phyloP scores from a whole-genome alignment of 2,113 vertebrate species.

The Actenoides hombroni region DNA sequence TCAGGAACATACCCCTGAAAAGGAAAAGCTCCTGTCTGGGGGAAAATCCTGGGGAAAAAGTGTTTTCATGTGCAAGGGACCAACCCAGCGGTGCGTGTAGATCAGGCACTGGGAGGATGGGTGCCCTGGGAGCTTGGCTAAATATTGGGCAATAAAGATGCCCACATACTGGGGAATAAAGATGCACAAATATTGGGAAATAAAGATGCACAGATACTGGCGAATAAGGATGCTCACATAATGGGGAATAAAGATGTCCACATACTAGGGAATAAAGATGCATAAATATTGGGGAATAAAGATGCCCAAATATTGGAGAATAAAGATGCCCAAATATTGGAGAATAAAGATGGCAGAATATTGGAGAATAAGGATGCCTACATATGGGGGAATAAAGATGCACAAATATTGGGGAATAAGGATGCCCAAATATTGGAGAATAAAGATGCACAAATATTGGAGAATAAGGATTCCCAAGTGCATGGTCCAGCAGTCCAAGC shows the following conservation, averaged over 20 bases:
- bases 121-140: neutral
- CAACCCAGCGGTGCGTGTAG: neutral
- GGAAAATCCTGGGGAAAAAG: neutral
- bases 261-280: neutral
- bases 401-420: neutral
- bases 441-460: neutral
- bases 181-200: neutral
- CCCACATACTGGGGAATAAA: neutral
- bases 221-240: neutral
- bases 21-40: neutral
- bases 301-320: neutral
- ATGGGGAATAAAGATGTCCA: neutral
- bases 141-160: neutral
- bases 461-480: neutral
- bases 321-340: neutral
- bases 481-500: neutral
- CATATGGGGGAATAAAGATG: neutral
- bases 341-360: neutral
- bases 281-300: neutral
- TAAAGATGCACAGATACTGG: neutral
- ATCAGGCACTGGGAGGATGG: neutral
- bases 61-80: neutral
- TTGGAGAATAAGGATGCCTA: neutral
- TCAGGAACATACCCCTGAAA: neutral
- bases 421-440: neutral